These are phyloP conservation scores for Oligia strigilis DNA, from an alignment of 2,888 invertebrate genomes.

Conservation along the genomic window DNA sequence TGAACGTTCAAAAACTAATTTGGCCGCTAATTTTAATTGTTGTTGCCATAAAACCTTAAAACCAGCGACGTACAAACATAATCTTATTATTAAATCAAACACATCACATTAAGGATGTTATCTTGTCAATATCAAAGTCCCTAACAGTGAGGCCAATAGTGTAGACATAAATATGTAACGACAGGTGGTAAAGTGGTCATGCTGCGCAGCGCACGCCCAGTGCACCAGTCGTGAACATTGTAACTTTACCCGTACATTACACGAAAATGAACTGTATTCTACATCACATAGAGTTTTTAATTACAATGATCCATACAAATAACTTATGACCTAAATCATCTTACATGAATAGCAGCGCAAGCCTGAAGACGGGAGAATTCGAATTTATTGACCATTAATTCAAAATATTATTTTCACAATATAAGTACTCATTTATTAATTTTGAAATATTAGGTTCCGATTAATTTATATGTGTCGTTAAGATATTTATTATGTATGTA, in stretches of 20 bases:
- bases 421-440: slow-evolving; percentile 91
- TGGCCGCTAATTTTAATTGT: slow-evolving; percentile 79
- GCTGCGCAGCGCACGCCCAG: slow-evolving; percentile 89
- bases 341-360: slow-evolving; percentile 84
- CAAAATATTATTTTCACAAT: slow-evolving; percentile 91
- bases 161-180: slow-evolving; percentile 91
- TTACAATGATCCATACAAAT: slow-evolving; percentile 65
- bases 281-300: slow-evolving; percentile 74
- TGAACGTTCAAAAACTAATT: slow-evolving; percentile 46
- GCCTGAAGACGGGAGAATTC: slow-evolving; percentile 90
- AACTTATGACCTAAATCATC: slow-evolving; percentile 70
- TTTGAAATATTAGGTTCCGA: slow-evolving; percentile 91
- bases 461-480: slow-evolving; percentile 91
- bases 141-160: slow-evolving; percentile 90
- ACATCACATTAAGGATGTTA: slow-evolving; percentile 91
- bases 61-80: slow-evolving; percentile 84
- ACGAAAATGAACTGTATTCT: slow-evolving; percentile 83
- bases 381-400: slow-evolving; percentile 91
- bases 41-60: slow-evolving; percentile 79
- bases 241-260: slow-evolving; percentile 72
- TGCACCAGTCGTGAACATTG: slow-evolving; percentile 72
- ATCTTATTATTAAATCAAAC: slow-evolving; percentile 91
- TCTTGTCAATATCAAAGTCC: slow-evolving; percentile 91
- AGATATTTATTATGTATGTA: slow-evolving; percentile 91
- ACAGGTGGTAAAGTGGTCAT: slow-evolving; percentile 90